Percentiles rank a stretch among this genome's conserved stretches.
Conservation (phyloP, 2,888 invertebrate genomes). For the Lasius fuliginosus region DNA sequence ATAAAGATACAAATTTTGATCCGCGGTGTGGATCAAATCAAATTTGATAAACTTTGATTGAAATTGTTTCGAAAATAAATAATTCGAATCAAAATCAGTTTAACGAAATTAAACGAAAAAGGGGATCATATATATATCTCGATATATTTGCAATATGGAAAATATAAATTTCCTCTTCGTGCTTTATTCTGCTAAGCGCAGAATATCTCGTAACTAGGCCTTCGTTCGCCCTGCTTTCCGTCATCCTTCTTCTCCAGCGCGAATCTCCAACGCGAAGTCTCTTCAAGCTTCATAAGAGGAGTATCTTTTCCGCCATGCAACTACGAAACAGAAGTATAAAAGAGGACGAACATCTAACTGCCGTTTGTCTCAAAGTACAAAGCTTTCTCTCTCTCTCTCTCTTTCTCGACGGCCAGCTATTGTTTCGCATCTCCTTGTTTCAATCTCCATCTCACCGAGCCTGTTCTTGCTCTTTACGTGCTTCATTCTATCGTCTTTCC, state of each 20-base stretch:
- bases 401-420: constrained; percentile 58
- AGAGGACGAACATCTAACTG: constrained; percentile 46
- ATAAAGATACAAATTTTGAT: constrained; percentile 5
- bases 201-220: constrained; percentile 10
- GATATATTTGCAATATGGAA: constrained; percentile 8
- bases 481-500: constrained; percentile 33
- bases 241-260: neutral
- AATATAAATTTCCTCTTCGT: neutral
- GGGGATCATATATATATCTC: neutral
- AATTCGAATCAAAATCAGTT: neutral
- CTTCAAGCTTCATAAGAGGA: constrained; percentile 31
- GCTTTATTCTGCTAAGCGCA: constrained; percentile 1
- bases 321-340: constrained; percentile 24
- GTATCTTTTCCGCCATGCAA: constrained; percentile 22
- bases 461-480: constrained; percentile 5
- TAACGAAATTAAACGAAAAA: neutral
- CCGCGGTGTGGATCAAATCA: neutral
- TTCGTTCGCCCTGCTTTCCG: constrained; percentile 15
- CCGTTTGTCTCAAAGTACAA: constrained; percentile 54
- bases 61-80: neutral
- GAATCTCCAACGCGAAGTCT: constrained; percentile 20
- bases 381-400: constrained; percentile 14
- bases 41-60: neutral
- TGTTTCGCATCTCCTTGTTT: constrained; percentile 61
- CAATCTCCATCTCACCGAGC: constrained; percentile 6